Conservation (phyloP, 2,113 vertebrate genomes). For the Aphelocoma coerulescens region DNA sequence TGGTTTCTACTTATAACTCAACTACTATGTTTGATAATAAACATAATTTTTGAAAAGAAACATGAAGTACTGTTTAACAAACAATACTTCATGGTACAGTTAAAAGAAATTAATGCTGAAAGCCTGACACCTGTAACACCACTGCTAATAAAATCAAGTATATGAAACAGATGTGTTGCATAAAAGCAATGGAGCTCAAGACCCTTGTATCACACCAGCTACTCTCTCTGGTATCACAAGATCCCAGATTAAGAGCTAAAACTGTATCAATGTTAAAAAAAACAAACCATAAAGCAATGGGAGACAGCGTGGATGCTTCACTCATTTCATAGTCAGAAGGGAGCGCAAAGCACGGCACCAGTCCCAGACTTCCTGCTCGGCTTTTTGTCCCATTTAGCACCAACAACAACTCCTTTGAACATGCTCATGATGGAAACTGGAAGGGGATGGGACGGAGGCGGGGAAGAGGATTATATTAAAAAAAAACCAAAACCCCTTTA, state of each 20-base stretch:
- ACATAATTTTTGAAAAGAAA: not conserved
- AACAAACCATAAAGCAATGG: fast-evolving
- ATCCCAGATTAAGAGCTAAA: not conserved
- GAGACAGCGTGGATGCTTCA: not conserved
- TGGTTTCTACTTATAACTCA: not conserved
- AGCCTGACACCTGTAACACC: not conserved
- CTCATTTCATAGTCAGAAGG: not conserved
- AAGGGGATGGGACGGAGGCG: fast-evolving
- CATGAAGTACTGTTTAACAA: not conserved
- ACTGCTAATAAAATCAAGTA: not conserved
- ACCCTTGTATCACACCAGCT: not conserved
- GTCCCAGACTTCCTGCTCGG: not conserved
- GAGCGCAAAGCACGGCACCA: not conserved
- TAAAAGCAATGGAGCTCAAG: not conserved
- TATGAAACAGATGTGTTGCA: not conserved
- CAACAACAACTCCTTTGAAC: not conserved
- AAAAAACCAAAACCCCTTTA: not conserved
- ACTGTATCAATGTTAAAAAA: not conserved
- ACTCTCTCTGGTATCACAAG: not conserved
- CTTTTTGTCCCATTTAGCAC: not conserved
- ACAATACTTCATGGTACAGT: not conserved
- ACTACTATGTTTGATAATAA: not conserved
- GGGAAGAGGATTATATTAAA: not conserved
- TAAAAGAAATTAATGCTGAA: not conserved
- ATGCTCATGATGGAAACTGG: not conserved